Evolutionary conservation across 2,888 invertebrate species (phyloP).

Genomic region (Danaus chrysippus): DNA sequence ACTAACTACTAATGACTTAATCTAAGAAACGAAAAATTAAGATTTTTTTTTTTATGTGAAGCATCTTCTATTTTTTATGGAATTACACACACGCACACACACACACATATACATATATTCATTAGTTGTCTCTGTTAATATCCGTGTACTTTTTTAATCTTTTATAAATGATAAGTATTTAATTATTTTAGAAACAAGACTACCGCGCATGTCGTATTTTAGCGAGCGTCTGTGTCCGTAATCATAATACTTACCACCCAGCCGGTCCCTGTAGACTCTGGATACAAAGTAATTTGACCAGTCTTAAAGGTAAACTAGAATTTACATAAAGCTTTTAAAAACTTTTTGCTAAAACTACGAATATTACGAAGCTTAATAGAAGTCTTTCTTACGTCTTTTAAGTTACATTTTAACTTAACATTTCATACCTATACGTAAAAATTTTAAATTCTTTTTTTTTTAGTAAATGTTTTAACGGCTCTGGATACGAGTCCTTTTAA

Average conservation of each 20-base stretch:
- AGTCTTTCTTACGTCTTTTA: too few relatives aligned
- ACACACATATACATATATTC: too few relatives aligned
- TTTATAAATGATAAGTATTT: background rate
- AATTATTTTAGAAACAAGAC: slow-evolving; percentile 30
- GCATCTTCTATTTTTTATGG: too few relatives aligned
- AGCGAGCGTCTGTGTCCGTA: slow-evolving; percentile 57
- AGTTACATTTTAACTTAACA: too few relatives aligned
- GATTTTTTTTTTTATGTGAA: too few relatives aligned
- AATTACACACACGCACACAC: too few relatives aligned
- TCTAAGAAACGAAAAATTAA: too few relatives aligned
- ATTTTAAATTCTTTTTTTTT: background rate
- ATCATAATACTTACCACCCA: slow-evolving; percentile 54
- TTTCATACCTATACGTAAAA: background rate
- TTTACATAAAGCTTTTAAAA: background rate
- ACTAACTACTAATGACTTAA: too few relatives aligned
- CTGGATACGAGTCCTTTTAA: too few relatives aligned
- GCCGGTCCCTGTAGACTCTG: slow-evolving; percentile 67
- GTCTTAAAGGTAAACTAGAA: slow-evolving; percentile 45
- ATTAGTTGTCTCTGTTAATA: background rate
- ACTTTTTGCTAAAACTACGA: slow-evolving; percentile 5
- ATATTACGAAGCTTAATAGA: background rate
- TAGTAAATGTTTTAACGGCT: too few relatives aligned
- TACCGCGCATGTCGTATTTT: slow-evolving; percentile 49
- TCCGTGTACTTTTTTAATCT: slow-evolving; percentile 1
- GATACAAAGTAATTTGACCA: slow-evolving; percentile 48